phyloP scores from a whole-genome alignment of 2,888 invertebrate species.

The Ophion ventricosus region DNA sequence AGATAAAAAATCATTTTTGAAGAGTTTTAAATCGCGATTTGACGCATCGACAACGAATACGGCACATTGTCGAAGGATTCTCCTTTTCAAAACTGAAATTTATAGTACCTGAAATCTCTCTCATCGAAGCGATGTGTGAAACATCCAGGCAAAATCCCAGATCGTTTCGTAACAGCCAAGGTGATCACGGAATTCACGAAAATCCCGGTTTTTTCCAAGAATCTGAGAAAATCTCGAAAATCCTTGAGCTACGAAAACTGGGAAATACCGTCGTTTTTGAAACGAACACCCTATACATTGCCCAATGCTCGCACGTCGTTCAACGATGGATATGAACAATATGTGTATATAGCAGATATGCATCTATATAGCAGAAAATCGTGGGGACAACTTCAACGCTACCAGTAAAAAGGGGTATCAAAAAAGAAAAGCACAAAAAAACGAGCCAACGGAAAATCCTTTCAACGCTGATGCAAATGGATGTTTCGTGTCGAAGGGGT shows the following conservation, averaged over 20 bases:
- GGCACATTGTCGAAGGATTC: neutral
- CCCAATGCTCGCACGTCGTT: neutral
- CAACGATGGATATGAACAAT: neutral
- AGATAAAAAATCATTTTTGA: neutral
- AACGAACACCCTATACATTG: neutral
- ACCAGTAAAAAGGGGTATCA: neutral
- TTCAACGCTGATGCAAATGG: slow-evolving; percentile 36
- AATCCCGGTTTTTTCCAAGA: neutral
- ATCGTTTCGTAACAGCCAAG: neutral
- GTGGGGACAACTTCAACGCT: neutral
- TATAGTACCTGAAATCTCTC: neutral
- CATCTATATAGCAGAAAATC: neutral
- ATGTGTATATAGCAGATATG: too few species aligned
- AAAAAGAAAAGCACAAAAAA: slow-evolving; percentile 3
- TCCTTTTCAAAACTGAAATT: neutral
- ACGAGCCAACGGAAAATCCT: neutral
- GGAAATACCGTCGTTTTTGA: neutral
- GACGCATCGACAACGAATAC: neutral
- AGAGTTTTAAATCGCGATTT: neutral
- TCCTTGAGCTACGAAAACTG: neutral
- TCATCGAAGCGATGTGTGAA: neutral
- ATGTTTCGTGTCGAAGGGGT: slow-evolving; percentile 21
- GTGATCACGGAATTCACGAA: neutral
- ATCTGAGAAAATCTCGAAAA: neutral
- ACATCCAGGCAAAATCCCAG: neutral